These are phyloP conservation scores for Agonopterix arenella DNA, from an alignment of 2,888 invertebrate species.

Conservation along the genomic window DNA sequence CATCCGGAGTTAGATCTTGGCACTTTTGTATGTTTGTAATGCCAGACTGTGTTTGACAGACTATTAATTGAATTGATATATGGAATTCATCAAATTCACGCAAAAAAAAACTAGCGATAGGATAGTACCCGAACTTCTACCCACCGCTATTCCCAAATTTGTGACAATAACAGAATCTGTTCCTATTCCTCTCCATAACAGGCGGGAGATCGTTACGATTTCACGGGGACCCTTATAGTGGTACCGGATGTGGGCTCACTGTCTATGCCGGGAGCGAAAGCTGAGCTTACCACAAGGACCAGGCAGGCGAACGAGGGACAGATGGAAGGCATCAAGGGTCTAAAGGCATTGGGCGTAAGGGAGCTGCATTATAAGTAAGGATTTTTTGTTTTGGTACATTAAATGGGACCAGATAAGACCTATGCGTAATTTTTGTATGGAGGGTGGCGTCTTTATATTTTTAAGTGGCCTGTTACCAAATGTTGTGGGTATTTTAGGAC, in stretches of 20 bases:
- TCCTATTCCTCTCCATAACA: constrained; percentile 17
- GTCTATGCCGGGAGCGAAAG: constrained; percentile 89
- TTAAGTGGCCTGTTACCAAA: too few species aligned
- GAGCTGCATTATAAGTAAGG: constrained; percentile 71
- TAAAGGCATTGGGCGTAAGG: constrained; percentile 80
- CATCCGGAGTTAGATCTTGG: constrained; percentile 96
- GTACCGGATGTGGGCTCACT: constrained; percentile 96
- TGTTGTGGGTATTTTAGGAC: too few species aligned
- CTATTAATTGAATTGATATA: too few species aligned
- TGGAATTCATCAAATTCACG: too few species aligned
- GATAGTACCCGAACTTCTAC: too few species aligned
- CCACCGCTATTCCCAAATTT: too few species aligned
- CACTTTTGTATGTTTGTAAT: constrained; percentile 96
- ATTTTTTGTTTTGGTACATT: too few species aligned
- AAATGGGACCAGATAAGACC: too few species aligned
- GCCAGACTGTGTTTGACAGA: constrained; percentile 71
- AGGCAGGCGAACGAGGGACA: constrained; percentile 84
- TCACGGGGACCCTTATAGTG: constrained; percentile 96
- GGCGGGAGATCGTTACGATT: constrained; percentile 90
- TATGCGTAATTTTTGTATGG: too few species aligned
- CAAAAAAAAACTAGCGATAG: too few species aligned
- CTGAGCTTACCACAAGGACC: constrained; percentile 87
- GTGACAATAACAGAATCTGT: too few species aligned
- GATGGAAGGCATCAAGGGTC: constrained; percentile 90
- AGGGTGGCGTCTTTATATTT: too few species aligned